Evolutionary conservation across 1,140 invertebrate genomes (phyloP).

Genomic region (Drosophila leontia): DNA sequence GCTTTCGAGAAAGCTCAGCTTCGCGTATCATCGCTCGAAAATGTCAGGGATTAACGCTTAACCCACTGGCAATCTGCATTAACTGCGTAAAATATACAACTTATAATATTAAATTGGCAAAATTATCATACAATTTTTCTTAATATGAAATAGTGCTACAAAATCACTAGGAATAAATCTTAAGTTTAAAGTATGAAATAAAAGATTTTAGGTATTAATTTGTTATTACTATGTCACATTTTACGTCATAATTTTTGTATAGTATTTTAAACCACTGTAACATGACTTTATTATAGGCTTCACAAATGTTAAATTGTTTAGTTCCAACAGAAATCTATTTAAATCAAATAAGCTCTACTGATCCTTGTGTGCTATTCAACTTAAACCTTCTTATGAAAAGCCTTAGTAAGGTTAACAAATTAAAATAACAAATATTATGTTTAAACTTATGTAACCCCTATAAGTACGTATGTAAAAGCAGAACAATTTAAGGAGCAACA

Average conservation of each 20-base stretch:
- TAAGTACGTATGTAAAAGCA: background rate
- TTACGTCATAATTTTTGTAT: too few relatives aligned
- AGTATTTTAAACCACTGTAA: too few relatives aligned
- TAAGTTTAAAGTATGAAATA: too few relatives aligned
- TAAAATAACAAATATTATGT: conserved; percentile 11
- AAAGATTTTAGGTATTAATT: too few relatives aligned
- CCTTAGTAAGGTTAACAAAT: background rate
- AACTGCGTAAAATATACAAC: too few relatives aligned
- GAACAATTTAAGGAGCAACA: background rate
- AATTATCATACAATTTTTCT: background rate
- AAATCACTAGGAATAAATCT: too few relatives aligned
- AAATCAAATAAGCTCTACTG: background rate
- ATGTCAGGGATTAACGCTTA: conserved; percentile 21
- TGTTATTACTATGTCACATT: too few relatives aligned
- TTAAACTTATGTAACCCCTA: background rate
- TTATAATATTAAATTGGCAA: background rate
- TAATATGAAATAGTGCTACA: too few relatives aligned
- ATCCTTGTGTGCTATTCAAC: background rate
- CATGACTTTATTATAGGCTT: too few relatives aligned
- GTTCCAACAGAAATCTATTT: background rate
- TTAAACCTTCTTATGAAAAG: background rate
- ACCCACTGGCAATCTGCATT: background rate
- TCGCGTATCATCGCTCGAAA: background rate
- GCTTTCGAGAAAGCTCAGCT: conserved; percentile 37
- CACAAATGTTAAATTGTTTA: too few relatives aligned